Conservation (phyloP, 2,888 invertebrate genomes). For the Rhingia rostrata region DNA sequence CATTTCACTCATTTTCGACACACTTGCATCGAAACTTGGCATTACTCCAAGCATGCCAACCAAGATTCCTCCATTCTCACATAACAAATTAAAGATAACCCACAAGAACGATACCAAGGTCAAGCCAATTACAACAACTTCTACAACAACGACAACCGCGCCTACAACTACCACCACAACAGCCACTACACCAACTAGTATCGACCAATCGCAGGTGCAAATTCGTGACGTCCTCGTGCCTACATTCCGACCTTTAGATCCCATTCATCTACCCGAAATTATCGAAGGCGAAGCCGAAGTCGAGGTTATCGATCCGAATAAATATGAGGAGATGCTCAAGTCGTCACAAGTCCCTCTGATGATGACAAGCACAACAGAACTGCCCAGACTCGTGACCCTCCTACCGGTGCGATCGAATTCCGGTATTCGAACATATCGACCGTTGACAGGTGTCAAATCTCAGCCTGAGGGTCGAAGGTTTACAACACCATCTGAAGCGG, state of each 20-base stretch:
- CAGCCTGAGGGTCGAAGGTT: slow-evolving; percentile 78
- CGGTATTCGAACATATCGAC: slow-evolving; percentile 89
- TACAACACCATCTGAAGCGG: slow-evolving; percentile 80
- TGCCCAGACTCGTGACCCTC: slow-evolving; percentile 85
- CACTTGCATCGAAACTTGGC: slow-evolving; percentile 85
- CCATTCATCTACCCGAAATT: slow-evolving; percentile 76
- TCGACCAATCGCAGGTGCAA: slow-evolving; percentile 51
- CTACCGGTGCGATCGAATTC: slow-evolving; percentile 91
- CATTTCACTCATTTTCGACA: slow-evolving; percentile 87
- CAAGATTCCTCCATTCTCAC: slow-evolving; percentile 82
- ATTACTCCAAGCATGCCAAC: slow-evolving; percentile 80
- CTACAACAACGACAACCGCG: slow-evolving; percentile 50
- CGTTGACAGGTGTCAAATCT: slow-evolving; percentile 77
- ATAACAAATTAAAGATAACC: slow-evolving; percentile 80
- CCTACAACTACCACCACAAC: slow-evolving; percentile 54
- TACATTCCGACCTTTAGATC: slow-evolving; percentile 37
- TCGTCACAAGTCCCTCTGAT: slow-evolving; percentile 79
- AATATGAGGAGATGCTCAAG: slow-evolving; percentile 82
- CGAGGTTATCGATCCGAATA: slow-evolving; percentile 82
- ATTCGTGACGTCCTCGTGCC: slow-evolving; percentile 21
- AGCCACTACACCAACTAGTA: slow-evolving; percentile 34
- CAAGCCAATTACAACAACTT: slow-evolving; percentile 30
- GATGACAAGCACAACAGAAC: slow-evolving; percentile 79
- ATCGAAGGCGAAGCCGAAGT: slow-evolving; percentile 82
- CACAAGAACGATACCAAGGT: slow-evolving; percentile 77